Evolutionary conservation across 2,797 vertebrate genomes (phyloP), one percentile per base, ranked within the genome.

Genomic region (Enteromius radiatus): DNA sequence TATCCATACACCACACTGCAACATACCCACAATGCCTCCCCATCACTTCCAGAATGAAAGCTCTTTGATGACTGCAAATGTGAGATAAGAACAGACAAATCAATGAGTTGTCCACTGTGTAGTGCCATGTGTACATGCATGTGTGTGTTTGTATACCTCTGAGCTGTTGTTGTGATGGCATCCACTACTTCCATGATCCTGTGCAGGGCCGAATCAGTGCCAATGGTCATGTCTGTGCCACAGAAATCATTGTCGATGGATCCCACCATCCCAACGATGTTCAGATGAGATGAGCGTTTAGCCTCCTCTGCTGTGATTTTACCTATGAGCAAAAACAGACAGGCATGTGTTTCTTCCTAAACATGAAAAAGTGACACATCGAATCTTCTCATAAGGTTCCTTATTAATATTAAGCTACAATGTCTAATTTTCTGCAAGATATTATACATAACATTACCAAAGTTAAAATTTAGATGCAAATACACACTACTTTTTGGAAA

Each of bases 41-140:
- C 98, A 99, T 99, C 88, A 99, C 97, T 87, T 99, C 98, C 89
- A 99, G 93, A 84, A 99, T 97, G 33, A 99, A 99, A 0, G 98
- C 97, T 91, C 97, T 94, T 91, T 99, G 97, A 91, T 99, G 97
- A 92, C 98, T 99, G 92, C 38, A 79, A n/a, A 41, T 15, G 38
- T 45, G 23, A n/a, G 15, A 68, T 28, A 73, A 43, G 17, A 69
- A 75, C 5, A 49, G n/a, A 38, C 23, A 68, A 65, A 45, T 54
- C 64, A 78, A 76, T 73, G 45, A 45, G 15, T 78, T 47, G 4
- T 70, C 64, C 56, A 71, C 36, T 56, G 26, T 68, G 70, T 68
- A 28, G n/a, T 77, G 26, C 12, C 11, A 21, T 41, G n/a, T 74
- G 49, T 52, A 54, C n/a, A 45, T 26, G 23, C 70, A 23, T 49